Evolutionary conservation across 2,113 vertebrate genomes (phyloP).

Genomic region (Carassius carassius): DNA sequence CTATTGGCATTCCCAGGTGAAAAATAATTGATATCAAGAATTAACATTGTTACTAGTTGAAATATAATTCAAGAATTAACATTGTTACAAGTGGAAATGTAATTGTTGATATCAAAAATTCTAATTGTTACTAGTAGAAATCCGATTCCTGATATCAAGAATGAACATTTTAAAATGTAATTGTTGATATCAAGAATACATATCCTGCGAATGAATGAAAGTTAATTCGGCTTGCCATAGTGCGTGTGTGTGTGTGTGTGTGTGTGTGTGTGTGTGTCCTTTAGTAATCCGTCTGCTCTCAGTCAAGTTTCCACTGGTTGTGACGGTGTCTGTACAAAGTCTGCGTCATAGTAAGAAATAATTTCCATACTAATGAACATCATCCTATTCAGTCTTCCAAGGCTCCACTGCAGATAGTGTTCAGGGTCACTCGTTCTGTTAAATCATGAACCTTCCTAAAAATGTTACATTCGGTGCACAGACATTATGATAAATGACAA

Average conservation of each 20-base stretch:
- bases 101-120: too few relatives aligned
- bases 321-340: constrained; percentile 1
- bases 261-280: neutral
- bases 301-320: neutral
- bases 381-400: neutral
- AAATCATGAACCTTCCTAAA: neutral
- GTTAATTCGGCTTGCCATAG: too few relatives aligned
- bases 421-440: neutral
- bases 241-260: neutral
- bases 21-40: too few relatives aligned
- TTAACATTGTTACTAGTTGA: too few relatives aligned
- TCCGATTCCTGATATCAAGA: too few relatives aligned
- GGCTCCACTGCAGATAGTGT: neutral
- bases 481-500: neutral
- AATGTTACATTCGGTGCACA: neutral
- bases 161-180: too few relatives aligned
- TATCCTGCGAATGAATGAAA: too few relatives aligned
- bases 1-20: too few relatives aligned
- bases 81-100: too few relatives aligned
- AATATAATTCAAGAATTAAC: too few relatives aligned
- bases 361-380: neutral
- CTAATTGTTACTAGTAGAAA: too few relatives aligned
- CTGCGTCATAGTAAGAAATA: constrained; percentile 17
- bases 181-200: too few relatives aligned
- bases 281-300: neutral